Evolutionary conservation across 2,888 invertebrate species (phyloP).

Genomic region (Sinelater perroti): DNA sequence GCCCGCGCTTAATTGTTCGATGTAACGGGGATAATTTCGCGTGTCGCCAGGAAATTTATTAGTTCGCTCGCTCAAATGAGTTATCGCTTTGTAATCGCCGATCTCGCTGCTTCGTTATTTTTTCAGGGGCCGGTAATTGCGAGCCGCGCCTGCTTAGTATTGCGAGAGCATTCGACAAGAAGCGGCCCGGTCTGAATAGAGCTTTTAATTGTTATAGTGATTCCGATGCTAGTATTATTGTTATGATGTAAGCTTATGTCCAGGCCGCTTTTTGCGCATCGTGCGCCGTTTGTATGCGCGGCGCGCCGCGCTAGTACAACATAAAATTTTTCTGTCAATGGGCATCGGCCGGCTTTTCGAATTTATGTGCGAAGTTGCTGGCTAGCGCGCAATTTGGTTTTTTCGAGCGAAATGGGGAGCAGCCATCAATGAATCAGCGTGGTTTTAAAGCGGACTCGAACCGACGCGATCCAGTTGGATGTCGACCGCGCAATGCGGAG

Average conservation of each 20-base stretch:
- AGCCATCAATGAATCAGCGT: background rate
- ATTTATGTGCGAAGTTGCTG: constrained; percentile 32
- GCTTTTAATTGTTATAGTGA: constrained; percentile 41
- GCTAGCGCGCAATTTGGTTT: constrained; percentile 3
- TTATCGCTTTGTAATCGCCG: constrained; percentile 14
- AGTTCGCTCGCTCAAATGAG: constrained; percentile 13
- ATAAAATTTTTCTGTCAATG: constrained; percentile 23
- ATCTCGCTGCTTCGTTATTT: constrained; percentile 9
- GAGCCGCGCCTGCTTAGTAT: constrained; percentile 15
- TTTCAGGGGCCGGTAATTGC: constrained; percentile 6
- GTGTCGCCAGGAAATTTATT: constrained; percentile 3
- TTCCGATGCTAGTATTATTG: constrained; percentile 40
- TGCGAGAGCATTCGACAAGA: constrained; percentile 14
- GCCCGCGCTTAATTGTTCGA: constrained; percentile 6
- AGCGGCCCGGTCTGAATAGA: constrained; percentile 23
- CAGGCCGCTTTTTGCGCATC: constrained; percentile 24
- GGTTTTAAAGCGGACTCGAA: no score
- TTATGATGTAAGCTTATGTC: constrained; percentile 42
- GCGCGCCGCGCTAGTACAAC: constrained; percentile 13
- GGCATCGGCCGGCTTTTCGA: constrained; percentile 11
- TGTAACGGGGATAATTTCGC: constrained; percentile 6
- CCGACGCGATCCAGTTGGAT: no score
- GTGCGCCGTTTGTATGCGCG: constrained; percentile 18
- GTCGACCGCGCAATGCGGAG: no score
- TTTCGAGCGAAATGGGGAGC: background rate